Base-by-base conservation (phyloP, 1,140 invertebrate genomes). In the Eriosoma lanigerum region DNA sequence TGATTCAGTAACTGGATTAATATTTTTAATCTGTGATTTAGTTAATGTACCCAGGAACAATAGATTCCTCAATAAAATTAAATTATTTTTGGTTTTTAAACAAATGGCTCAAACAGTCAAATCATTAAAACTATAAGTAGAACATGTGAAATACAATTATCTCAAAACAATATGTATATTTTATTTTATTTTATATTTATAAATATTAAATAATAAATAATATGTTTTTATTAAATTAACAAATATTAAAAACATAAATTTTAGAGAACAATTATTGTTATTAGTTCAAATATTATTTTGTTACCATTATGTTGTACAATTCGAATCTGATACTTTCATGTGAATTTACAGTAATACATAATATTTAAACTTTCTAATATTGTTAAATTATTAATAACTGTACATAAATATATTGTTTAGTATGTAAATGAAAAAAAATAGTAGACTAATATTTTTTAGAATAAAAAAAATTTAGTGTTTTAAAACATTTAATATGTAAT, bases 21-120 rank as follows among this genome's bases (percentile, higher is more conserved):
- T 46, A 26, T 78, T 60, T 58, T 76, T 21, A 76, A 44, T 76
- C 54, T 78, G 38, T 78, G 75, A 75, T 62, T 78, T 46, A 60
- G 21, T 52, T 21, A 62, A 78, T 17, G 52, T 17, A 52, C 3
- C 15, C 13, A n/a, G 19, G 68, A 52, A 50, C 17, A 50, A 70
- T 46, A 26, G 19, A 50, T 52, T 72, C 46, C 48, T 72, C 21
- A 29, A n/a, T 52, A 12, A 29, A 72, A 72, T 72, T 68, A 4
- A 21, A 66, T 68, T 68, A 46, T 17, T 52, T 52, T 72, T 52
- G 24, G 3, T 52, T 50, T 70, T 72, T n/a, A 50, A 32, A 26
- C 26, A 72, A 72, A 19, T 21, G 46, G 68, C 48, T 72, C 66
- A 70, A 66, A 29, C 46, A n/a, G n/a, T n/a, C n/a, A n/a, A n/a